A percentile compares a stretch with the other conserved stretches of the same genome.
Conservation (phyloP, 2,888 invertebrate genomes). For the Drosophila histrio region DNA sequence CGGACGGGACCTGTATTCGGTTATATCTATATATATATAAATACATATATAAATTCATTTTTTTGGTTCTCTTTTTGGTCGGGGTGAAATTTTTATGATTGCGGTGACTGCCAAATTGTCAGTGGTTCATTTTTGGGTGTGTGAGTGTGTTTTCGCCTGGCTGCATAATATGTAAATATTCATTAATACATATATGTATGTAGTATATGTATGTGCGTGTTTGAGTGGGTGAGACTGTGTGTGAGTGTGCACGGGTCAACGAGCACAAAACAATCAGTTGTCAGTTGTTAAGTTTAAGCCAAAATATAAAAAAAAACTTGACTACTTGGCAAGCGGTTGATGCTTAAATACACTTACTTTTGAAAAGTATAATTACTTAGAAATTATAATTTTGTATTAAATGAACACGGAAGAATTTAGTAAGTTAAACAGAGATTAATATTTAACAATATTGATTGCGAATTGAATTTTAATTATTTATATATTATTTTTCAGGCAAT, state of each 20-base stretch:
- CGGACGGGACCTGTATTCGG: conserved; percentile 52
- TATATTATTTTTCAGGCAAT: background rate
- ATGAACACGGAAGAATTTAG: background rate
- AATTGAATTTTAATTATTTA: background rate
- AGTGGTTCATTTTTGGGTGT: conserved; percentile 54
- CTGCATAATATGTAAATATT: conserved; percentile 79
- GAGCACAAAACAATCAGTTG: conserved; percentile 47
- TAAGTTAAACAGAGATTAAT: background rate
- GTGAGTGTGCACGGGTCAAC: conserved; percentile 52
- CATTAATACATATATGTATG: conserved; percentile 43
- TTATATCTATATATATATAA: conserved; percentile 21
- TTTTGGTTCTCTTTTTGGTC: conserved; percentile 30
- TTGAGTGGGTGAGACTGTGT: conserved; percentile 23
- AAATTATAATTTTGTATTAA: background rate
- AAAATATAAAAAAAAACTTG: conserved; percentile 3
- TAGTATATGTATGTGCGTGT: conserved; percentile 1
- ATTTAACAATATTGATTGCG: background rate
- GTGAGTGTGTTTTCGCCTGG: conserved; percentile 41
- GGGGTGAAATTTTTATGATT: conserved; percentile 76
- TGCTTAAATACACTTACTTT: background rate
- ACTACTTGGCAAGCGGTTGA: background rate
- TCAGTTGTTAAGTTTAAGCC: conserved; percentile 11
- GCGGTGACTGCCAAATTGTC: conserved; percentile 80
- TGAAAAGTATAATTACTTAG: background rate
- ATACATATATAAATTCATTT: conserved; percentile 8